phyloP scores from a whole-genome alignment of 2,888 invertebrate species.

The Blomia tropicalis region DNA sequence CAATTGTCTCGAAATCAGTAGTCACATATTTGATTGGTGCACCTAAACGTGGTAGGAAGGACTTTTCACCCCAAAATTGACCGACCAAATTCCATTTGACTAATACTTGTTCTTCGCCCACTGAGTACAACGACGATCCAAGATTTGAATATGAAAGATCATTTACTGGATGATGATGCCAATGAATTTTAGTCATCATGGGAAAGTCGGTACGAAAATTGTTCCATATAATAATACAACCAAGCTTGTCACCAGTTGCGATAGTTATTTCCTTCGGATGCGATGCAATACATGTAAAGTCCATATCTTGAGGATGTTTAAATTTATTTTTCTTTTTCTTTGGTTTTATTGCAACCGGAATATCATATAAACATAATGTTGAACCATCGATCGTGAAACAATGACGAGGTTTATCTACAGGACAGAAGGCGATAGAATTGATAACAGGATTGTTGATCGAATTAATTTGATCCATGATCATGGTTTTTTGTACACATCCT shows the following conservation, averaged over 20 bases:
- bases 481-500: neutral
- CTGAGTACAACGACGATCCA: slow-evolving; percentile 51
- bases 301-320: neutral
- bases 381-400: slow-evolving; percentile 1
- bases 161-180: slow-evolving; percentile 56
- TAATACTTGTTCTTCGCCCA: slow-evolving; percentile 58
- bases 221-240: slow-evolving; percentile 26
- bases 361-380: neutral
- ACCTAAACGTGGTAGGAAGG: slow-evolving; percentile 53
- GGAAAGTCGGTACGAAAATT: slow-evolving; percentile 31
- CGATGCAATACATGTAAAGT: slow-evolving; percentile 21
- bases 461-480: neutral
- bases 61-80: slow-evolving; percentile 34
- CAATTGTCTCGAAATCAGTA: slow-evolving; percentile 48
- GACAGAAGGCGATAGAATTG: slow-evolving; percentile 16
- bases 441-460: neutral
- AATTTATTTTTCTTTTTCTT: neutral
- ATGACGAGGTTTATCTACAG: neutral
- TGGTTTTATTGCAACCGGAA: slow-evolving; percentile 4
- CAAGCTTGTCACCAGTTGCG: slow-evolving; percentile 23
- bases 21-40: slow-evolving; percentile 45
- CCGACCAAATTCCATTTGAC: slow-evolving; percentile 51
- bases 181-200: slow-evolving; percentile 47
- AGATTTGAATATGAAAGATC: slow-evolving; percentile 48
- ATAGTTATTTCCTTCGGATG: slow-evolving; percentile 22